Percentiles rank a stretch among this genome's conserved stretches.
These are phyloP conservation scores for Holothuria glaberrima DNA, from an alignment of 35 echinoderm and acorn worm species.

Conservation along the genomic window DNA sequence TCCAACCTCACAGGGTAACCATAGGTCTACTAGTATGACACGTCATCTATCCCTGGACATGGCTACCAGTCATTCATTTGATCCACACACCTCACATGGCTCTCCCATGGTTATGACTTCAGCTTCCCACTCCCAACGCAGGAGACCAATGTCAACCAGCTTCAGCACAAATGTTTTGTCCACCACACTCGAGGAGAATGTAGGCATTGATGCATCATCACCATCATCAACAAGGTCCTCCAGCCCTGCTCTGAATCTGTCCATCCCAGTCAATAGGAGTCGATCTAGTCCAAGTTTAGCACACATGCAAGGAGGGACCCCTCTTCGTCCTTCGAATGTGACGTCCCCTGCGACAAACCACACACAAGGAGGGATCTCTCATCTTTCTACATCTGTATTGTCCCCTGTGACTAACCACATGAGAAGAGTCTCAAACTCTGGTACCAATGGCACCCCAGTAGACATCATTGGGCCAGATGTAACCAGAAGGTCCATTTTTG, in stretches of 20 bases:
- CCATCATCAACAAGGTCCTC: slow-evolving; percentile 32
- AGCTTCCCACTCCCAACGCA: slow-evolving; percentile 4
- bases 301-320: background rate
- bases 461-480: slow-evolving; percentile 65
- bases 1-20: no score
- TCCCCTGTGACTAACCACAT: no score
- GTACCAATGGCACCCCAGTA: background rate
- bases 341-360: background rate
- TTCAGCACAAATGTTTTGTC: slow-evolving; percentile 40
- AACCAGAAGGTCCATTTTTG: slow-evolving; percentile 74
- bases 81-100: background rate
- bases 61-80: background rate
- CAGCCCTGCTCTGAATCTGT: background rate
- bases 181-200: background rate
- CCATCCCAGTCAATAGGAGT: slow-evolving; percentile 7
- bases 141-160: slow-evolving; percentile 39
- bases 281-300: slow-evolving; percentile 34
- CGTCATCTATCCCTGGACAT: slow-evolving; percentile 37
- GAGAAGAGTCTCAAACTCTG: no score
- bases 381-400: no score
- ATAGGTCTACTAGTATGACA: background rate
- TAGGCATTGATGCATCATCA: background rate
- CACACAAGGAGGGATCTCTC: background rate
- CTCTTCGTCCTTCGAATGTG: no score
- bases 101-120: background rate